These are phyloP conservation scores for Cossypha caffra DNA, from an alignment of 2,797 vertebrate genomes.

Conservation along the genomic window DNA sequence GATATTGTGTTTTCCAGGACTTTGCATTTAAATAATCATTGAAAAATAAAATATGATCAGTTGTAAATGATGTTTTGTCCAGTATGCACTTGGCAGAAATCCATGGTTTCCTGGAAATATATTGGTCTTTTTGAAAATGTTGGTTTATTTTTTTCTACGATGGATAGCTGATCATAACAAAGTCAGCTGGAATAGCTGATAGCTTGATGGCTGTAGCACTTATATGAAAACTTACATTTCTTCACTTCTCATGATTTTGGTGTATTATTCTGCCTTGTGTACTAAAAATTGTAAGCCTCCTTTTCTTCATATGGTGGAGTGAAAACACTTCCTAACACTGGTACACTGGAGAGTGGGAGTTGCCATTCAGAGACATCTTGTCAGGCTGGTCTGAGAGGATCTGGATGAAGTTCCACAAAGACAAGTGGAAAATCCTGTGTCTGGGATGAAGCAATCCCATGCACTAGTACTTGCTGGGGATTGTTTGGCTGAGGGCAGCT, in stretches of 20 bases:
- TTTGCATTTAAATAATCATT: neutral
- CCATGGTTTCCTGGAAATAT: neutral
- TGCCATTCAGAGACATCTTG: neutral
- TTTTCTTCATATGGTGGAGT: neutral
- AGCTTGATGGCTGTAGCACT: neutral
- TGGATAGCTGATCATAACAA: neutral
- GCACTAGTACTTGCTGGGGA: neutral
- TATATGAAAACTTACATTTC: neutral
- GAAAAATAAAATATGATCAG: neutral
- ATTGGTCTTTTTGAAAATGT: neutral
- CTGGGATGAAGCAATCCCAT: neutral
- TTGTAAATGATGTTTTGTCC: neutral
- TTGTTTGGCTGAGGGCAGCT: neutral
- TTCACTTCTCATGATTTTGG: neutral
- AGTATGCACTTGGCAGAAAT: neutral
- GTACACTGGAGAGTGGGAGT: neutral
- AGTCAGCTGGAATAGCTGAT: neutral
- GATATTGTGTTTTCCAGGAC: neutral
- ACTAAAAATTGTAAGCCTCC: neutral
- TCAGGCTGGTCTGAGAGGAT: neutral
- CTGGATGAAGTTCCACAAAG: neutral
- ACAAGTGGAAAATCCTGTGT: neutral
- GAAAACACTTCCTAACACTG: neutral
- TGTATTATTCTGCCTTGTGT: neutral
- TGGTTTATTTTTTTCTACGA: neutral